Evolutionary conservation across 1,140 invertebrate species (phyloP).

Genomic region (Drosophila sp.): DNA sequence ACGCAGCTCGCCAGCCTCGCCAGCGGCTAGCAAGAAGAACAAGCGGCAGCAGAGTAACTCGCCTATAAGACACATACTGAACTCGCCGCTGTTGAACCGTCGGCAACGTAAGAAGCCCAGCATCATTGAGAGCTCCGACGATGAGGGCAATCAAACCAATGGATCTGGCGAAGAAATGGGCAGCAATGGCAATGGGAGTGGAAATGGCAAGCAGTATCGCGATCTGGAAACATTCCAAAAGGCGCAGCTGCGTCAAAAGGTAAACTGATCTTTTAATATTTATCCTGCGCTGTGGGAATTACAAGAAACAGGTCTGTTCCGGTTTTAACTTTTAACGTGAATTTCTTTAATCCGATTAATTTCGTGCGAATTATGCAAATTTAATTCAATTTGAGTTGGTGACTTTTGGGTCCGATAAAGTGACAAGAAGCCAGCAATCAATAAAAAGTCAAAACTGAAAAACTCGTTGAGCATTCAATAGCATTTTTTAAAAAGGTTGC

Average conservation of each 20-base stretch:
- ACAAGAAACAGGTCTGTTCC: too few species aligned
- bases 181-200: slow-evolving; percentile 45
- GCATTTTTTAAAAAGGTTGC: too few species aligned
- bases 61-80: slow-evolving; percentile 91
- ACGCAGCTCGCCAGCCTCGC: slow-evolving; percentile 89
- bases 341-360: too few species aligned
- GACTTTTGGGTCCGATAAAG: too few species aligned
- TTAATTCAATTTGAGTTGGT: too few species aligned
- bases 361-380: too few species aligned
- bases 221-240: slow-evolving; percentile 98
- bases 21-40: slow-evolving; percentile 89
- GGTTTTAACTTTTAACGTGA: too few species aligned
- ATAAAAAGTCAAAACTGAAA: too few species aligned
- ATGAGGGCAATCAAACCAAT: slow-evolving; percentile 90
- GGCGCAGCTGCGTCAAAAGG: slow-evolving; percentile 96
- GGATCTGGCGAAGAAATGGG: slow-evolving; percentile 79
- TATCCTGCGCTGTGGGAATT: too few species aligned
- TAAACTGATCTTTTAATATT: slow-evolving; percentile 74
- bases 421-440: too few species aligned
- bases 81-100: slow-evolving; percentile 91
- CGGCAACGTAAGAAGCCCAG: slow-evolving; percentile 89
- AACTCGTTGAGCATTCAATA: too few species aligned
- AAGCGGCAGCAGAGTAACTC: slow-evolving; percentile 91
- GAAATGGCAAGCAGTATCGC: slow-evolving; percentile 90
- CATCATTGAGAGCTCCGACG: slow-evolving; percentile 93